These are phyloP conservation scores for Ptycholaimellus sp. DNA, from an alignment of 2,888 invertebrate genomes.

Conservation along the genomic window DNA sequence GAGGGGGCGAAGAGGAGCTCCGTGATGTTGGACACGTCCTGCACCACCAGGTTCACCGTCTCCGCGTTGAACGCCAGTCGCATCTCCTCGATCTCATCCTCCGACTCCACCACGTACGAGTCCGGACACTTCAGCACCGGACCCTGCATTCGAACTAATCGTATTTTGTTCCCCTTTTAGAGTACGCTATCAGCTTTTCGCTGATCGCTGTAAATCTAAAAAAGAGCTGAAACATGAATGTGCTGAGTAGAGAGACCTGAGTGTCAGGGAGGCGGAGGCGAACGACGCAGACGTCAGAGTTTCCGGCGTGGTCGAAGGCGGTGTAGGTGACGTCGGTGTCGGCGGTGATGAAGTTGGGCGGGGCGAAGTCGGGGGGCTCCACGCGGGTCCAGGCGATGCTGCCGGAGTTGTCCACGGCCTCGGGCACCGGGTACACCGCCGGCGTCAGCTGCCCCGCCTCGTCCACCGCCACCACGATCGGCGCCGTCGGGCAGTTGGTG, in stretches of 20 bases:
- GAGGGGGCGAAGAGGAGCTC: conserved; percentile 18
- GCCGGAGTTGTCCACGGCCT: conserved; percentile 79
- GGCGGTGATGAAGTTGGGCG: conserved; percentile 15
- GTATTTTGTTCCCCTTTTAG: too few species aligned
- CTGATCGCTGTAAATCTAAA: too few species aligned
- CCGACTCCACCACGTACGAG: conserved; percentile 18
- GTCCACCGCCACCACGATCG: conserved; percentile 64
- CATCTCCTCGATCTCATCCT: too few species aligned
- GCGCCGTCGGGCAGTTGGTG: conserved; percentile 79
- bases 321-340: conserved; percentile 79
- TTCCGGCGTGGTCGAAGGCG: conserved; percentile 87
- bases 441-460: conserved; percentile 56
- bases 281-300: conserved; percentile 84
- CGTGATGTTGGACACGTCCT: conserved; percentile 22
- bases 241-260: too few species aligned
- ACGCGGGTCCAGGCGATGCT: conserved; percentile 64
- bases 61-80: conserved; percentile 20
- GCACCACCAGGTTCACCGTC: conserved; percentile 19
- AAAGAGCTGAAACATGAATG: too few species aligned
- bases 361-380: conserved; percentile 55
- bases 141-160: too few species aligned
- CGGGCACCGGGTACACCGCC: conserved; percentile 73
- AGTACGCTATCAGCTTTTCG: too few species aligned
- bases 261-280: conserved; percentile 57
- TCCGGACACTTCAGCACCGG: conserved; percentile 25